A percentile compares a stretch with the other conserved stretches of the same genome.
Evolutionary conservation across 2,797 vertebrate genomes (phyloP).

Genomic region (Pseudomugil gertrudae): DNA sequence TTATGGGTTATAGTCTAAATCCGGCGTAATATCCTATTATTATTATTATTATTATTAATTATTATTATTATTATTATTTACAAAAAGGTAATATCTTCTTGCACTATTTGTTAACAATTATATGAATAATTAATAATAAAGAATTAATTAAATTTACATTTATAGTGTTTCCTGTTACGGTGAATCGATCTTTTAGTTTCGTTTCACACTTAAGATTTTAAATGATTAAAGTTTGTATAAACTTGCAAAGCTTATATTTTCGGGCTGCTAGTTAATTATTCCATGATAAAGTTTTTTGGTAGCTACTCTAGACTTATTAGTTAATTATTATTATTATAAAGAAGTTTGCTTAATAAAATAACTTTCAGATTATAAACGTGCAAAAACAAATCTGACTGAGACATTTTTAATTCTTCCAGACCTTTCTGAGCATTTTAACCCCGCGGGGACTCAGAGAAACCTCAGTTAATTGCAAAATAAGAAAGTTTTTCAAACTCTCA

Average conservation of each 20-base stretch:
- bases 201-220: background rate
- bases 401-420: background rate
- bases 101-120: background rate
- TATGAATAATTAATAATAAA: background rate
- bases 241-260: background rate
- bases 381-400: background rate
- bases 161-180: background rate
- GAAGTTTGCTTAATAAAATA: background rate
- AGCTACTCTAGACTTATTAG: background rate
- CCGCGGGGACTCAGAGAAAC: constrained; percentile 18
- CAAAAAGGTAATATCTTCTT: no score
- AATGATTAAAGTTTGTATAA: background rate
- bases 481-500: constrained; percentile 68
- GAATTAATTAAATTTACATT: no score
- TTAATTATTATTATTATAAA: background rate
- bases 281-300: background rate
- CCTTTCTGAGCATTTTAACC: background rate
- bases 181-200: background rate
- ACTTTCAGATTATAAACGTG: background rate
- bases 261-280: background rate
- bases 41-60: background rate
- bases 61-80: no score
- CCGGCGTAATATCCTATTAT: no score
- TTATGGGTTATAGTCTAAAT: background rate
- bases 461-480: constrained; percentile 36